A percentile compares a stretch with the other conserved stretches of the same genome.
These are phyloP conservation scores for Lordiphosa mommai DNA, from an alignment of 1,140 invertebrate genomes.

Conservation along the genomic window DNA sequence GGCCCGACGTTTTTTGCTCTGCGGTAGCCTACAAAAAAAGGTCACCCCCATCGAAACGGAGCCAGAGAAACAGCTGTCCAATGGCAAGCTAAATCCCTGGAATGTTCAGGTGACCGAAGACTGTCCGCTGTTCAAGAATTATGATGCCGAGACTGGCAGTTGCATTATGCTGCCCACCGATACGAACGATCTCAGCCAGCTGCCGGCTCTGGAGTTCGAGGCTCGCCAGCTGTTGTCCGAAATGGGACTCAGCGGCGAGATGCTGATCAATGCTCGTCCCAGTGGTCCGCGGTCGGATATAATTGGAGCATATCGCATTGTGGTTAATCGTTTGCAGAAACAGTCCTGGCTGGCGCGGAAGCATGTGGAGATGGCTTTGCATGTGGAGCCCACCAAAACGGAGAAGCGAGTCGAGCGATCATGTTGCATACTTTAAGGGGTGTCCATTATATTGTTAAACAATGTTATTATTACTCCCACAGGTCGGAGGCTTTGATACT, in stretches of 20 bases:
- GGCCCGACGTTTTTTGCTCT: constrained; percentile 53
- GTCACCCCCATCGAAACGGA: constrained; percentile 75
- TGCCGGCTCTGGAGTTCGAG: constrained; percentile 79
- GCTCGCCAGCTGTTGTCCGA: constrained; percentile 77
- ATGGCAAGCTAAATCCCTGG: constrained; percentile 66
- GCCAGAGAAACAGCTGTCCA: constrained; percentile 62
- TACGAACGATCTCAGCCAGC: constrained; percentile 75
- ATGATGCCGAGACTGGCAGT: constrained; percentile 78
- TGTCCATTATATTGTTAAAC: neutral
- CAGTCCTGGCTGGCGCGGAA: constrained; percentile 74
- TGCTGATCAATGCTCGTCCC: constrained; percentile 73
- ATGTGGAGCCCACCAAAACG: constrained; percentile 60
- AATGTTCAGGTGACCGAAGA: constrained; percentile 71
- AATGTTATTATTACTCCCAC: neutral
- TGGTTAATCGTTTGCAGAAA: constrained; percentile 79
- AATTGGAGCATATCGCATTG: constrained; percentile 80
- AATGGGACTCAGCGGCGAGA: constrained; percentile 77
- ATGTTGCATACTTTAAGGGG: constrained; percentile 72
- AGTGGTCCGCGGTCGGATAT: constrained; percentile 80
- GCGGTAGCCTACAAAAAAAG: constrained; percentile 75
- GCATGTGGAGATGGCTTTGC: constrained; percentile 74
- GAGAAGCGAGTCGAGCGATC: constrained; percentile 72
- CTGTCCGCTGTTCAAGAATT: constrained; percentile 77
- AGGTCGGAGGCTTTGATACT: neutral
- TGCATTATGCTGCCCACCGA: constrained; percentile 80